Percentiles rank a stretch among this genome's conserved stretches.
phyloP scores from a whole-genome alignment of 2,797 vertebrate genomes.

The Muscicapa comitata region DNA sequence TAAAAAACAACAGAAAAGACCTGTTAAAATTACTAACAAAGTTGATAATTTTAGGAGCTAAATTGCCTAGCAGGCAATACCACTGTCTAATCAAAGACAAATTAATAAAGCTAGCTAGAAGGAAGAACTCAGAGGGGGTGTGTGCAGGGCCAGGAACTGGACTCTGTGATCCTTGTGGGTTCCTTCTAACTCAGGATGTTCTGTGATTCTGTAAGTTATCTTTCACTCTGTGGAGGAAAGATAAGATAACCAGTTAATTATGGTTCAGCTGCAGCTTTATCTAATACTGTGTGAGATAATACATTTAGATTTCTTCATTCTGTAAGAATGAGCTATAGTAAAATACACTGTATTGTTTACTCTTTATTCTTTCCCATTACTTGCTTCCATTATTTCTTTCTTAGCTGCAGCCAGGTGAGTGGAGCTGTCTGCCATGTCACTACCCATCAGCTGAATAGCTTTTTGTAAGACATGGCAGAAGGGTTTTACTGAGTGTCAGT shows the following conservation, averaged over 20 bases:
- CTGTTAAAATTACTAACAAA: background rate
- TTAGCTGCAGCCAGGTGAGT: background rate
- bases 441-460: background rate
- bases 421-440: background rate
- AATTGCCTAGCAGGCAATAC: background rate
- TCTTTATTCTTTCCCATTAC: background rate
- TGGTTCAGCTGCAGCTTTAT: background rate
- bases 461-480: background rate
- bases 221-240: background rate
- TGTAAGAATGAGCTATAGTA: rapidly evolving
- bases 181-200: background rate
- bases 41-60: background rate
- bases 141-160: background rate
- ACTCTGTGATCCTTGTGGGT: background rate
- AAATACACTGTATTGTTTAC: background rate
- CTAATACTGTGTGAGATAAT: background rate
- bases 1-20: background rate
- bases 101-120: background rate
- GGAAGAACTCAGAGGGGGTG: background rate
- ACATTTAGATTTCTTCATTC: background rate
- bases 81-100: background rate
- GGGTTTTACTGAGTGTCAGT: background rate
- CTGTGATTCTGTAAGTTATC: background rate
- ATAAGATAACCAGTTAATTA: background rate
- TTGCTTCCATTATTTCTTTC: background rate